Percentiles rank a stretch among this genome's conserved stretches.
Conservation (phyloP, 2,888 invertebrate species). For the Sicus ferrugineus region DNA sequence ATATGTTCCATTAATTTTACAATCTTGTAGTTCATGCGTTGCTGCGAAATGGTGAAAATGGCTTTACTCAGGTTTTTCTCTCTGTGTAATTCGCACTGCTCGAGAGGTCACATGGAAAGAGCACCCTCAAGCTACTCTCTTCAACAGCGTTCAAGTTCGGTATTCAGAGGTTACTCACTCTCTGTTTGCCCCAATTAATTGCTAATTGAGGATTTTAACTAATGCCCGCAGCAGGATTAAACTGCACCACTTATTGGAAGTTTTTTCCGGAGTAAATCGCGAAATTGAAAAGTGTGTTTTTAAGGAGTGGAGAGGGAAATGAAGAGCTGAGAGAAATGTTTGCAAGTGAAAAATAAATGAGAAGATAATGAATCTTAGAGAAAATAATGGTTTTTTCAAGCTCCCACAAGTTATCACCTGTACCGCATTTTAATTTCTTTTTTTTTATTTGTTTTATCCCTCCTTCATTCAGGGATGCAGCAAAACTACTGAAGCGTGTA, state of each 20-base stretch:
- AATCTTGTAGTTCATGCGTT: too few species aligned
- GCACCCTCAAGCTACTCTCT: constrained; percentile 27
- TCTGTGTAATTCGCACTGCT: background rate
- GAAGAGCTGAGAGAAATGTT: background rate
- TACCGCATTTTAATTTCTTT: too few species aligned
- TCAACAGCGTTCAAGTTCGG: constrained; percentile 18
- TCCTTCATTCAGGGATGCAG: background rate
- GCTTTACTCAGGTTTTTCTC: too few species aligned
- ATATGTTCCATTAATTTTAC: too few species aligned
- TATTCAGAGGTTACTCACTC: background rate
- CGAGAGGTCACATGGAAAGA: constrained; percentile 3
- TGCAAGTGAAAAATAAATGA: background rate
- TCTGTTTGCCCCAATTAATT: constrained; percentile 46
- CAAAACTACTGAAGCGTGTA: background rate
- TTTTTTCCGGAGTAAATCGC: background rate
- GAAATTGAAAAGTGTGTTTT: background rate
- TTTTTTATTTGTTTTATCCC: too few species aligned
- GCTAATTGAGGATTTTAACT: constrained; percentile 53
- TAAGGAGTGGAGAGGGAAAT: background rate
- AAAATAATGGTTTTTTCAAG: background rate
- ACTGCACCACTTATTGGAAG: constrained; percentile 51
- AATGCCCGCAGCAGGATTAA: constrained; percentile 49
- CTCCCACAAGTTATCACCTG: too few species aligned
- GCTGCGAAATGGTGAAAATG: too few species aligned
- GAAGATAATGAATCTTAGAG: background rate